Base-by-base conservation (phyloP, 2,113 vertebrate genomes). In the Amia ocellicauda region DNA sequence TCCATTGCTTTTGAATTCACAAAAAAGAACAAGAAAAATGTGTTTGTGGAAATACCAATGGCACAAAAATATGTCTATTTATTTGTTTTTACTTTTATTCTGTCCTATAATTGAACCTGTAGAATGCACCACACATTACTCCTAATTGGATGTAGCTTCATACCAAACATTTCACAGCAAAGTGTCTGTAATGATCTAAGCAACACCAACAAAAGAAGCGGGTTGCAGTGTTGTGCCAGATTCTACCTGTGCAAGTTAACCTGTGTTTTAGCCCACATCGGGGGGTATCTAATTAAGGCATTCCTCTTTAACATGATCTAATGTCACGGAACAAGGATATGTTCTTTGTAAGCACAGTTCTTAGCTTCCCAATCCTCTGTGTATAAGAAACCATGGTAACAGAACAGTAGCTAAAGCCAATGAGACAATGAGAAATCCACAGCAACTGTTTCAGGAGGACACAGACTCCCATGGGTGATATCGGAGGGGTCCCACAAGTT, bases 381-480 rank as follows among this genome's bases (percentile, higher is more conserved):
- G 90, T 91, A 91, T 91, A 91, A 74, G 89, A 86, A 90, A 89
- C 89, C 90, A 92, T 92, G 90, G 90, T 70, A 91, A 92, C 89
- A 86, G 86, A 89, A 88, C 86, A 89, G 89, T 86, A 89, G 89
- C 90, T 90, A 90, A 91, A 90, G 89, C 90, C 90, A 92, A 89
- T 91, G 90, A 90, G 89, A 89, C 91, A 90, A 91, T 89, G 86
- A 91, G 89, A 91, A 88, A 91, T 85, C 87, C 89, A 90, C 88
- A 90, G 89, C 91, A 91, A 91, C 90, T 90, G 88, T 88, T 90
- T 89, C 87, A 82, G 62, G 86, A 90, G 89, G 87, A 87, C 89
- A 88, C 11, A 82, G 51, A 75, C 81, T 90, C 89, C 90, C 89
- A 85, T 75, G 89, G 90, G 90, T 89, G 85, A 85, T 78, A 87